Evolutionary conservation across 2,888 invertebrate genomes (phyloP), one percentile per base, ranked within the genome.

Genomic region (Acrobasis repandana): DNA sequence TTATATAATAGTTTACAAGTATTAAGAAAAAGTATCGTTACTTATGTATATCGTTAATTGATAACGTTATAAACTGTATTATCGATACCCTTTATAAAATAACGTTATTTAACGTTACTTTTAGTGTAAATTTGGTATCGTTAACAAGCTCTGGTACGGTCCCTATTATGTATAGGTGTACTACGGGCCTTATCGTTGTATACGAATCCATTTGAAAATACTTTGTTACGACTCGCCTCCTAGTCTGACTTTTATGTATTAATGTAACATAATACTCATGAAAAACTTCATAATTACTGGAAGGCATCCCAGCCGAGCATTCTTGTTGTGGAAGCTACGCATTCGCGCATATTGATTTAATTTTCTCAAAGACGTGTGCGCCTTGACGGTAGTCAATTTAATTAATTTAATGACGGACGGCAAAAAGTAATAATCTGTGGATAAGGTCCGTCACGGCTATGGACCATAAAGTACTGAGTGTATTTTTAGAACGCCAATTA

Each of bases 401-500:
- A 51, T 51, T 51, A 52, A 38, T 38, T 16, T 54, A 54, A 50
- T 34, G 51, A 8, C 9, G 38, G 54, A 5, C 11, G 34, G 15
- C 15, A 8, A 54, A 54, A 20, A 38, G 38, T 38, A 14, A 5
- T 43, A 20, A 11, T 51, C 33, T 51, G 28, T 33, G 34, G 10
- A 34, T 15, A 15, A 36, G 9, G 9, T 2, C 52, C 15, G 15
- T 16, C 15, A 3, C 38, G 38, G 54, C 20, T 38, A 18, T 20
- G 54, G 54, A 14, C 18, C 54, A 54, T 54, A 54, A 54, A 54
- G 18, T 54, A 2, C 54, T 11, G 16, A 52, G 34, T 38, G 2
- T 54, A 54, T 54, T 54, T 54, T 54, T 54, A 38, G 38, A 54
- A 54, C n/a, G 20, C 54, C 54, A 54, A 54, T 54, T 54, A 54